Conservation (phyloP, 2,797 vertebrate species). For the Gymnoscopelus microlampas region DNA sequence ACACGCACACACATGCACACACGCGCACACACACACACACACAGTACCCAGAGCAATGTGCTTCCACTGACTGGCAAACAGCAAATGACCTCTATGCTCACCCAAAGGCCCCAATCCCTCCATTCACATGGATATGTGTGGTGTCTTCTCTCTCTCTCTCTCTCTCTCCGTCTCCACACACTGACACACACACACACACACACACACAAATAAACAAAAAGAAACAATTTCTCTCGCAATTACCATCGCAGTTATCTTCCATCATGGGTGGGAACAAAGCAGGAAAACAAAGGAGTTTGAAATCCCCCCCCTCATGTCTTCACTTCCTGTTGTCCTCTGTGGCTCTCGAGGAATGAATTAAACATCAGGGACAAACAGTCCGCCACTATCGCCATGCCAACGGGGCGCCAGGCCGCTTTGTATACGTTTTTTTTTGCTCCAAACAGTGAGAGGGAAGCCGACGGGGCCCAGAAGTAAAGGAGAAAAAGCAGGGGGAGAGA, state of each 20-base stretch:
- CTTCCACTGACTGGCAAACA: conserved; percentile 56
- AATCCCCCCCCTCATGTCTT: conserved; percentile 43
- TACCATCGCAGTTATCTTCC: conserved; percentile 42
- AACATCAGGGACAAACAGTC: conserved; percentile 61
- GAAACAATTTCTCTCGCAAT: conserved; percentile 10
- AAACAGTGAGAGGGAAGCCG: conserved; percentile 29
- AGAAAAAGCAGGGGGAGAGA: conserved; percentile 33
- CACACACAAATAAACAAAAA: conserved; percentile 32
- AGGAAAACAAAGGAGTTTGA: conserved; percentile 44
- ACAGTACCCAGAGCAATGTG: conserved; percentile 1
- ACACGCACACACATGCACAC: conserved; percentile 2
- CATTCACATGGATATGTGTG: conserved; percentile 18
- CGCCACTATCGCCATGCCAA: conserved; percentile 33
- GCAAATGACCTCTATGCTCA: conserved; percentile 62
- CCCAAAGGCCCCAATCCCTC: conserved; percentile 28
- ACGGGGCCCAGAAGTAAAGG: conserved; percentile 24
- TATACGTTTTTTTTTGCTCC: conserved; percentile 33
- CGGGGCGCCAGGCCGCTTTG: conserved; percentile 45
- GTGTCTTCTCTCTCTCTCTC: conserved; percentile 38
- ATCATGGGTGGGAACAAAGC: conserved; percentile 35
- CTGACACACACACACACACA: conserved; percentile 43
- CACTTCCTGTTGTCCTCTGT: conserved; percentile 68
- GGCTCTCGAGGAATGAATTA: conserved; percentile 69
- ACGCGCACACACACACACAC: neutral
- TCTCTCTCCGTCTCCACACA: conserved; percentile 21